A percentile compares a stretch with the other conserved stretches of the same genome.
Evolutionary conservation across 2,113 vertebrate genomes (phyloP).

Genomic region (Thalassoma bifasciatum): DNA sequence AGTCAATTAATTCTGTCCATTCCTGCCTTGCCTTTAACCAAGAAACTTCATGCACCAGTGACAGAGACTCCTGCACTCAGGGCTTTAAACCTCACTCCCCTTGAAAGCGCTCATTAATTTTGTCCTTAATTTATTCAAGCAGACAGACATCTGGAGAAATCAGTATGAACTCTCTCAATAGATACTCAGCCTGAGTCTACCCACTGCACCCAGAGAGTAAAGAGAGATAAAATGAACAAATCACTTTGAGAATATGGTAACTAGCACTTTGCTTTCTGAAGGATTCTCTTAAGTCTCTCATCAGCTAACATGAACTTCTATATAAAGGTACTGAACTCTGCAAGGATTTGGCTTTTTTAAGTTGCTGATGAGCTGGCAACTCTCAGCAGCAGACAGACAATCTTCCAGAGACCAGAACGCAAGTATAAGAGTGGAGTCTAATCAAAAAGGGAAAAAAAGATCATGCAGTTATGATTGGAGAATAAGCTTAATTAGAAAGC

Average conservation of each 20-base stretch:
- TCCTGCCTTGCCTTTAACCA: not conserved
- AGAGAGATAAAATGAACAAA: slow-evolving; percentile 47
- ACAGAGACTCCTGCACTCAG: slow-evolving; percentile 6
- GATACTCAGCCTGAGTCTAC: slow-evolving; percentile 34
- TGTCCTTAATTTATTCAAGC: slow-evolving; percentile 48
- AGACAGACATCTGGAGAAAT: slow-evolving; percentile 57
- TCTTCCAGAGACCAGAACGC: slow-evolving; percentile 29
- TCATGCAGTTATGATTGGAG: slow-evolving; percentile 24
- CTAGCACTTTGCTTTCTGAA: slow-evolving; percentile 46
- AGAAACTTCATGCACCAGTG: slow-evolving; percentile 13
- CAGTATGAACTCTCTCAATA: slow-evolving; percentile 40
- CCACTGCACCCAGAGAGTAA: slow-evolving; percentile 23
- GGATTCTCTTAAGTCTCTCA: slow-evolving; percentile 39
- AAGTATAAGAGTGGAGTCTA: slow-evolving; percentile 29
- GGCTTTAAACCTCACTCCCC: slow-evolving; percentile 14
- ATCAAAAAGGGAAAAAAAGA: slow-evolving; percentile 27
- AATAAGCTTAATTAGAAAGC: slow-evolving; percentile 43
- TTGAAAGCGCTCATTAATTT: slow-evolving; percentile 40
- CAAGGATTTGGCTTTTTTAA: slow-evolving; percentile 40
- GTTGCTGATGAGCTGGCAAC: slow-evolving; percentile 46
- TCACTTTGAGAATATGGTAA: slow-evolving; percentile 47
- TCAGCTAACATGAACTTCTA: slow-evolving; percentile 47
- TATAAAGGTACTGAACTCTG: slow-evolving; percentile 37
- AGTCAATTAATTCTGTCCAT: slow-evolving; percentile 3
- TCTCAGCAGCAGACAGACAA: slow-evolving; percentile 24